A percentile compares a stretch with the other conserved stretches of the same genome.
Evolutionary conservation across 2,888 invertebrate genomes (phyloP).

Genomic region (Oscheius myriophilus): DNA sequence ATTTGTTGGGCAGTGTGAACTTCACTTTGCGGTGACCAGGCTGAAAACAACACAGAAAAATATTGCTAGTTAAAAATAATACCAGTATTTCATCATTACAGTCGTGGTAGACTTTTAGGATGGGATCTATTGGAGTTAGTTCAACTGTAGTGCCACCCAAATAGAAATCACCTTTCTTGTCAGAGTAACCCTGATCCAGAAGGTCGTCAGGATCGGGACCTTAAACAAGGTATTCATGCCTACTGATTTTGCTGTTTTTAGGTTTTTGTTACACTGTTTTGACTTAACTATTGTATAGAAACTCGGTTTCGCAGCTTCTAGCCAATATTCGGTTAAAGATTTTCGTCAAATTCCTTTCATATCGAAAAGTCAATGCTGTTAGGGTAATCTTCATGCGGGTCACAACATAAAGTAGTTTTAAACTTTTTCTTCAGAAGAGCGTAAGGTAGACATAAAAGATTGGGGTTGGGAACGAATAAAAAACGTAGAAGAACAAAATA

Average conservation of each 20-base stretch:
- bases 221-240: not conserved
- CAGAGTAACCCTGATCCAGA: constrained; percentile 58
- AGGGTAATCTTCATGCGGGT: no score
- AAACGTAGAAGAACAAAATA: no score
- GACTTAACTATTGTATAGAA: not conserved
- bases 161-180: constrained; percentile 46
- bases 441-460: no score
- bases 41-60: constrained; percentile 33
- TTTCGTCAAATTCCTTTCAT: no score
- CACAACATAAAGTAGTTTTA: no score
- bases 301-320: no score
- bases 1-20: constrained; percentile 49
- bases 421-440: not conserved
- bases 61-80: not conserved
- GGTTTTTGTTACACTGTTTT: not conserved
- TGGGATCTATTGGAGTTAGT: constrained; percentile 57
- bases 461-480: no score
- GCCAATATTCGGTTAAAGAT: no score
- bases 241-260: not conserved
- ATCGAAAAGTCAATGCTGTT: no score
- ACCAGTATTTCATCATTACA: constrained; percentile 59
- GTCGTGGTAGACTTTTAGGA: constrained; percentile 58
- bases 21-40: constrained; percentile 46
- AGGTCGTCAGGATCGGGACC: constrained; percentile 60
- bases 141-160: constrained; percentile 53